Conservation (phyloP, 2,888 invertebrate species). For the Lepidonotus clava region DNA sequence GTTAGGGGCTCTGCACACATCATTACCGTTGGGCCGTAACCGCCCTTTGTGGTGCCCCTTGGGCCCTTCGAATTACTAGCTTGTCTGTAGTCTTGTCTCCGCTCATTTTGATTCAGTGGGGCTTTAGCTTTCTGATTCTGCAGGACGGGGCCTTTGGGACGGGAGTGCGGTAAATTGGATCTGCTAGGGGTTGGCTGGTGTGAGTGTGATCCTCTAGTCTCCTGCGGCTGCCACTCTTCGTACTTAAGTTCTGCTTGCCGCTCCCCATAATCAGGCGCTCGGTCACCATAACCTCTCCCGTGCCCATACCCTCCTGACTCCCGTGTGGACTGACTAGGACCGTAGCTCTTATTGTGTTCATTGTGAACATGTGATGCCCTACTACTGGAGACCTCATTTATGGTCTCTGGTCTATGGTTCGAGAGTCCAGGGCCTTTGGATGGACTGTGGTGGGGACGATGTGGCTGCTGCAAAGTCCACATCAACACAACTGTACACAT, state of each 20-base stretch:
- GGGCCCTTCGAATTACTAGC: not conserved
- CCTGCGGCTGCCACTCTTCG: not conserved
- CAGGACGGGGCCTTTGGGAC: no score
- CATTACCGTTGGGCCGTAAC: not conserved
- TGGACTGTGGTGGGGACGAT: not conserved
- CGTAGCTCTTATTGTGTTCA: no score
- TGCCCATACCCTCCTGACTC: no score
- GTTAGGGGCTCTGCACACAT: no score
- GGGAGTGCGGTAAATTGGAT: no score
- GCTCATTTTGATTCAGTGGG: no score
- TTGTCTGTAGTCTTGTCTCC: not conserved
- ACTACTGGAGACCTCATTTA: no score
- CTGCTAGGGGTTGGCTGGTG: not conserved
- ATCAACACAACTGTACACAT: not conserved
- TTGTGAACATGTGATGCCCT: no score
- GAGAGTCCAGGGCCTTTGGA: not conserved
- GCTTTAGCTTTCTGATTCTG: no score
- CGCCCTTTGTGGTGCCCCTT: not conserved
- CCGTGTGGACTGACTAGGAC: no score
- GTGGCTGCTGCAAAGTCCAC: not conserved
- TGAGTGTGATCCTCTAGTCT: not conserved
- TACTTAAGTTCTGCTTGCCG: constrained; percentile 10
- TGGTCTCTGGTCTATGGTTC: not conserved
- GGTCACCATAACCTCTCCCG: no score
- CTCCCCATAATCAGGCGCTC: not conserved